Conservation (phyloP, 1,140 invertebrate species). For the honey bee (Apis mellifera) region DNA sequence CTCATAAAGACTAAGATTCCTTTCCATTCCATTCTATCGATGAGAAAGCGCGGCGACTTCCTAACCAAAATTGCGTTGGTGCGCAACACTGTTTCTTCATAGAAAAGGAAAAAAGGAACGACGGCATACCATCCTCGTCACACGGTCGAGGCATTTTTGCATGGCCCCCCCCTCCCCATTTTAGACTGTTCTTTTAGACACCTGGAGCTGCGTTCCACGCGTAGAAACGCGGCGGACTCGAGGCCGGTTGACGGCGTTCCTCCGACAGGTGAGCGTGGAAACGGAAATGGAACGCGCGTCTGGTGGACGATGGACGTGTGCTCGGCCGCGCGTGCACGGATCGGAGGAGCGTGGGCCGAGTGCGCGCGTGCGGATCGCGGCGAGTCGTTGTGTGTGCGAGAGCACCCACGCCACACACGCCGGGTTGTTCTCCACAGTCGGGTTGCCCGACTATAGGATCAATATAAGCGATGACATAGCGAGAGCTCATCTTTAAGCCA, state of each 20-base stretch:
- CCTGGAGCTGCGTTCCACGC: background rate
- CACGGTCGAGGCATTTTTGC: background rate
- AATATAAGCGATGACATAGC: slow-evolving; percentile 81
- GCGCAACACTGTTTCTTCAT: slow-evolving; percentile 3
- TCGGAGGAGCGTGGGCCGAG: slow-evolving; percentile 51
- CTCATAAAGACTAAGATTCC: too few relatives aligned
- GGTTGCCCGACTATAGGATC: slow-evolving; percentile 72
- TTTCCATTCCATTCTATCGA: background rate
- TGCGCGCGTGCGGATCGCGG: slow-evolving; percentile 35
- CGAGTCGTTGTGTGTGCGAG: slow-evolving; percentile 34
- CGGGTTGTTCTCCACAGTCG: slow-evolving; percentile 49
- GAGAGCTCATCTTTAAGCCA: slow-evolving; percentile 81
- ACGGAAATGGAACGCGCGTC: slow-evolving; percentile 37
- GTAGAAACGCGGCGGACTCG: background rate
- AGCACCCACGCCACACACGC: slow-evolving; percentile 28
- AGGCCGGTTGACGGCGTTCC: background rate
- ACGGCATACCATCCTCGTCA: too few relatives aligned
- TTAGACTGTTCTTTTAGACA: background rate
- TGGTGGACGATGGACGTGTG: slow-evolving; percentile 22
- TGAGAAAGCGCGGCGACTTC: background rate
- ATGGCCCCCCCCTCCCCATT: too few relatives aligned
- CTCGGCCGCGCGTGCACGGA: slow-evolving; percentile 40
- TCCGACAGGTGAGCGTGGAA: slow-evolving; percentile 31
- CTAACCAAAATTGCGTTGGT: background rate
- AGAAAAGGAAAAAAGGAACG: background rate